These are phyloP conservation scores for Monochamus alternatus DNA, from an alignment of 2,888 invertebrate genomes.

Conservation along the genomic window DNA sequence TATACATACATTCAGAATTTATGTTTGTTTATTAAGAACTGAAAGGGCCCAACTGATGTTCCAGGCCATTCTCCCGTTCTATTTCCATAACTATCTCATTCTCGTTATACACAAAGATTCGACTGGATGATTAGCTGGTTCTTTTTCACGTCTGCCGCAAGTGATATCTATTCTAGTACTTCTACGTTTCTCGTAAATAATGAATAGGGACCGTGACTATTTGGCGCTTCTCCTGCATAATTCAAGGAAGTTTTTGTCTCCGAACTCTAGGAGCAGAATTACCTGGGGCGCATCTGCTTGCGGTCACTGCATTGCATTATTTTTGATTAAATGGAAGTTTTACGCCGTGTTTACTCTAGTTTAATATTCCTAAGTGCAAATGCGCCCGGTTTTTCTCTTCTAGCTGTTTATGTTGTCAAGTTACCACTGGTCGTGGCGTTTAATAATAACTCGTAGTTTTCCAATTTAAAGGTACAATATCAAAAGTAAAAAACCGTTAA, in stretches of 20 bases:
- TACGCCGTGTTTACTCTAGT: slow-evolving; percentile 15
- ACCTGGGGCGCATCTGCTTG: slow-evolving; percentile 57
- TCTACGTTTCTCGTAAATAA: slow-evolving; percentile 42
- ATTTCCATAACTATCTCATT: slow-evolving; percentile 27
- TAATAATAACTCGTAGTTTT: not conserved
- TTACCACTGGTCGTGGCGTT: not conserved
- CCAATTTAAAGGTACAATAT: no score
- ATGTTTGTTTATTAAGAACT: slow-evolving; percentile 11
- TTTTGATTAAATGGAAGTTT: slow-evolving; percentile 54
- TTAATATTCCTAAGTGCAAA: not conserved
- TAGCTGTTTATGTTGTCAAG: not conserved
- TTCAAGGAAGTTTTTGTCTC: slow-evolving; percentile 56
- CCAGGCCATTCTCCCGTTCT: slow-evolving; percentile 2
- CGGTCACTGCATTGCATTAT: slow-evolving; percentile 56
- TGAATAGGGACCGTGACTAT: slow-evolving; percentile 55
- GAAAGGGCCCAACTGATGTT: slow-evolving; percentile 15
- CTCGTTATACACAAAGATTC: not conserved
- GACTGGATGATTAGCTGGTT: slow-evolving; percentile 19
- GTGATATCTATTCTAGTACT: slow-evolving; percentile 1
- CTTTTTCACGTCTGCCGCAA: slow-evolving; percentile 25
- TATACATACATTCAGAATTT: slow-evolving; percentile 1
- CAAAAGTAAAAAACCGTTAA: no score
- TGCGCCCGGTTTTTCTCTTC: not conserved
- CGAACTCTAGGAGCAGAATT: slow-evolving; percentile 55
- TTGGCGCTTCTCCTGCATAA: slow-evolving; percentile 55